These are phyloP conservation scores for Botia kubotai DNA, from an alignment of 2,797 vertebrate genomes.

Conservation along the genomic window DNA sequence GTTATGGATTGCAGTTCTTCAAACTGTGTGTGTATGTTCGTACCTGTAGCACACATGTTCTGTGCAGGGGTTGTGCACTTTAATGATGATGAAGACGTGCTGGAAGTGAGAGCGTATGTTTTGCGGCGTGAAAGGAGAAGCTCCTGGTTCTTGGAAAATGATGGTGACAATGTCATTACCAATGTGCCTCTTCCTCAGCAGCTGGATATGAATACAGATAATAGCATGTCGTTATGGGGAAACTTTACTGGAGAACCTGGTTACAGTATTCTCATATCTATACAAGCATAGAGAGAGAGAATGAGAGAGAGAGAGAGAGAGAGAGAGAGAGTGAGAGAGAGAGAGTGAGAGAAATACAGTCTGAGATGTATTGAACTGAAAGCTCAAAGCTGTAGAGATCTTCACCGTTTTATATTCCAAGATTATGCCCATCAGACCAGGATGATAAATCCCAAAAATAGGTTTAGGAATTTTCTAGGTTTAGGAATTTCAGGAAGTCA, in stretches of 20 bases:
- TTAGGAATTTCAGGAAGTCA: conserved; percentile 34
- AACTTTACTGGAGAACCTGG: too few species aligned
- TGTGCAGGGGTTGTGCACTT: conserved; percentile 84
- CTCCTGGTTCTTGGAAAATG: conserved; percentile 89
- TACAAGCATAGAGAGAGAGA: too few species aligned
- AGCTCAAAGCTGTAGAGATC: not conserved
- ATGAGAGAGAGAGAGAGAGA: too few species aligned
- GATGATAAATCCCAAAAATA: conserved; percentile 21
- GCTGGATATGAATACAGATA: conserved; percentile 65
- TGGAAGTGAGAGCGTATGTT: conserved; percentile 89
- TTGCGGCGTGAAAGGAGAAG: conserved; percentile 86
- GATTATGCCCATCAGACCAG: conserved; percentile 19
- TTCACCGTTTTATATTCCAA: not conserved
- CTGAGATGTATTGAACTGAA: conserved; percentile 8
- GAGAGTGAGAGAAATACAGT: too few species aligned
- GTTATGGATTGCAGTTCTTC: not conserved
- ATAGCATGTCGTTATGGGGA: not conserved
- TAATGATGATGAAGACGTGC: conserved; percentile 87
- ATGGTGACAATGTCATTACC: conserved; percentile 89
- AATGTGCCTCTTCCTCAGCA: conserved; percentile 87
- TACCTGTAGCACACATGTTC: conserved; percentile 83
- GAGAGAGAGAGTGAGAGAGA: too few species aligned
- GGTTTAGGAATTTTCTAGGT: conserved; percentile 8
- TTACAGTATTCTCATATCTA: too few species aligned
- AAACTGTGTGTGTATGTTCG: not conserved